Evolutionary conservation across 2,888 invertebrate species (phyloP).

Genomic region (Aspidiotus rigidus): DNA sequence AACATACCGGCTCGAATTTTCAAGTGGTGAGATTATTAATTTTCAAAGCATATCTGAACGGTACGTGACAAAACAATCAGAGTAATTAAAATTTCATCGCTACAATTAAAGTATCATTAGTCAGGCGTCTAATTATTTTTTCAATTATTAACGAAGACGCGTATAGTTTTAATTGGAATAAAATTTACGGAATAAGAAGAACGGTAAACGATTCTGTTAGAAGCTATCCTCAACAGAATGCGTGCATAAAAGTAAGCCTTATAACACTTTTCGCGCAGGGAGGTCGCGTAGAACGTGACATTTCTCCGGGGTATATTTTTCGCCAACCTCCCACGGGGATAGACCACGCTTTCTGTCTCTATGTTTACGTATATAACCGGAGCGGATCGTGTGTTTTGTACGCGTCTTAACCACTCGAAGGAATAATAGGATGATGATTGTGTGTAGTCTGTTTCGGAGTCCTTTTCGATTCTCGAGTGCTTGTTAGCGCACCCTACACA

Average conservation of each 20-base stretch:
- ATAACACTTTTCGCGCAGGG: slow-evolving; percentile 21
- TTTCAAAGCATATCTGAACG: too few species aligned
- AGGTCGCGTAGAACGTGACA: slow-evolving; percentile 28
- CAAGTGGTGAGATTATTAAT: not conserved
- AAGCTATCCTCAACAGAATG: not conserved
- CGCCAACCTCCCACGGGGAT: slow-evolving; percentile 29
- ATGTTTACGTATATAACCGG: slow-evolving; percentile 12
- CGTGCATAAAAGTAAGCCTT: slow-evolving; percentile 8
- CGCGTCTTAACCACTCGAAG: slow-evolving; percentile 27
- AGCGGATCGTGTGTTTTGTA: slow-evolving; percentile 28
- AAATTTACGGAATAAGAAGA: not conserved
- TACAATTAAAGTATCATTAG: too few species aligned
- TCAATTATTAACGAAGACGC: slow-evolving; percentile 26
- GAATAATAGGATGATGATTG: slow-evolving; percentile 27
- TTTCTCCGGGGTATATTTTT: slow-evolving; percentile 33
- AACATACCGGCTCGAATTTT: too few species aligned
- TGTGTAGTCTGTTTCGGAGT: slow-evolving; percentile 27
- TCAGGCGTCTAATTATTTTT: slow-evolving; percentile 25
- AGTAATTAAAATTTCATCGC: too few species aligned
- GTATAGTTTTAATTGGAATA: slow-evolving; percentile 1
- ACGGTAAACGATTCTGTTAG: not conserved
- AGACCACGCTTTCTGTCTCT: not conserved
- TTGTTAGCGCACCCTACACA: slow-evolving; percentile 17
- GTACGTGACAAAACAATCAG: too few species aligned
- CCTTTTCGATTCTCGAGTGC: slow-evolving; percentile 26